Evolutionary conservation across 2,888 invertebrate genomes (phyloP).

Genomic region (Crematogaster levior): DNA sequence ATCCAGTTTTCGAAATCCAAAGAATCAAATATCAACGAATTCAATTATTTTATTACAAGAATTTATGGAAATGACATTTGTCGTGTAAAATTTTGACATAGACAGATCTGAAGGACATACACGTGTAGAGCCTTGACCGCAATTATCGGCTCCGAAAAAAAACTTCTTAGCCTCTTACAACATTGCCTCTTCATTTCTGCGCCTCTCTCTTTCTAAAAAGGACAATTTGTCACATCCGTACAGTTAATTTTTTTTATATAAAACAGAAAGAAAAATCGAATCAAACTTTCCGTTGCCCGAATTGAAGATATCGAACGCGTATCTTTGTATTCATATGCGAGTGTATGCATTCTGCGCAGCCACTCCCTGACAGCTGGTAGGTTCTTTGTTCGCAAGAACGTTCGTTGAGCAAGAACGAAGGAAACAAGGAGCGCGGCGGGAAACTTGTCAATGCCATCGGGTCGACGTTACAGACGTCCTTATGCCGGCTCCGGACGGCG

Average conservation of each 20-base stretch:
- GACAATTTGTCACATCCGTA: not conserved
- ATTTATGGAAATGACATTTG: not conserved
- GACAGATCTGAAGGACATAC: not conserved
- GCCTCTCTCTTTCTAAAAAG: too few relatives aligned
- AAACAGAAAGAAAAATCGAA: not conserved
- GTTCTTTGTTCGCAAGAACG: conserved; percentile 43
- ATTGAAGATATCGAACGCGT: not conserved
- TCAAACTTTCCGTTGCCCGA: not conserved
- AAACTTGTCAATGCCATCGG: conserved; percentile 65
- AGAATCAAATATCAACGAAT: too few relatives aligned
- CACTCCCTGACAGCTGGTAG: conserved; percentile 49
- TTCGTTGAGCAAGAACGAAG: conserved; percentile 27
- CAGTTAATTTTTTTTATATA: not conserved
- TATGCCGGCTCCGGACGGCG: not conserved
- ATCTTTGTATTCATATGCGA: not conserved
- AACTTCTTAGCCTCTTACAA: not conserved
- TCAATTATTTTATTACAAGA: too few relatives aligned
- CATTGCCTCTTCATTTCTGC: not conserved
- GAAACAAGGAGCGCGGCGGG: not conserved
- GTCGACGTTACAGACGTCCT: not conserved
- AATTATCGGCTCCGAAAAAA: not conserved
- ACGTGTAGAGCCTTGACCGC: conserved; percentile 27
- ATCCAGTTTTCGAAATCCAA: not conserved
- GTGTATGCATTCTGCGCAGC: not conserved
- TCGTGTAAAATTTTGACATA: not conserved